A percentile compares a stretch with the other conserved stretches of the same genome.
phyloP scores from a whole-genome alignment of 2,113 vertebrate species.

The Pelmatolapia mariae region DNA sequence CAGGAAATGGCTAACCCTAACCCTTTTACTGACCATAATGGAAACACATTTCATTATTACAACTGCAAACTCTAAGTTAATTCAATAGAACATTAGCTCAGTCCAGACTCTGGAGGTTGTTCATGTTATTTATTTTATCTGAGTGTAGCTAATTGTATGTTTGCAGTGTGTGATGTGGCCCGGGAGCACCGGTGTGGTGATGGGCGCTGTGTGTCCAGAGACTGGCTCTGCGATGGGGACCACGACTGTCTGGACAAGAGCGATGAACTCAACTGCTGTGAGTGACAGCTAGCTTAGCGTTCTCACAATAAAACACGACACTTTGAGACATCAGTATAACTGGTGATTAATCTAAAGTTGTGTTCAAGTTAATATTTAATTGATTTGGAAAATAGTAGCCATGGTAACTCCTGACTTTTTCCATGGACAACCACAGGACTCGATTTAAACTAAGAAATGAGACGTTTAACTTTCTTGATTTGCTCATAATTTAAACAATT shows the following conservation, averaged over 20 bases:
- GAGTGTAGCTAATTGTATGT: background rate
- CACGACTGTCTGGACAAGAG: slow-evolving; percentile 92
- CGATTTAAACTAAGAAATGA: background rate
- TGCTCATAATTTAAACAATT: rapidly evolving
- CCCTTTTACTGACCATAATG: background rate
- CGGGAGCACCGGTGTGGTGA: slow-evolving; percentile 84
- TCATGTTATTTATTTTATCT: rapidly evolving
- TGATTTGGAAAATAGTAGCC: background rate
- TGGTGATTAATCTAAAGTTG: rapidly evolving
- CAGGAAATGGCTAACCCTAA: background rate
- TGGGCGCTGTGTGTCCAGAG: slow-evolving; percentile 81
- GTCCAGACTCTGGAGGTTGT: no score
- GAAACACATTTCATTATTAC: background rate
- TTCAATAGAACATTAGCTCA: background rate
- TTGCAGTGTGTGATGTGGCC: slow-evolving; percentile 74
- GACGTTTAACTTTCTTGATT: rapidly evolving
- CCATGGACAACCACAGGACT: background rate
- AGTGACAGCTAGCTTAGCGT: slow-evolving; percentile 46
- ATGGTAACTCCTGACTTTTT: rapidly evolving
- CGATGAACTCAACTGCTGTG: slow-evolving; percentile 95
- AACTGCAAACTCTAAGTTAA: rapidly evolving
- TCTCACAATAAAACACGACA: background rate
- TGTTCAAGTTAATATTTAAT: background rate
- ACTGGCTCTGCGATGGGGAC: slow-evolving; percentile 95
- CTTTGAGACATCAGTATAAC: background rate